phyloP scores from a whole-genome alignment of 2,888 invertebrate species.

The Hydrotaea cyrtoneurina region DNA sequence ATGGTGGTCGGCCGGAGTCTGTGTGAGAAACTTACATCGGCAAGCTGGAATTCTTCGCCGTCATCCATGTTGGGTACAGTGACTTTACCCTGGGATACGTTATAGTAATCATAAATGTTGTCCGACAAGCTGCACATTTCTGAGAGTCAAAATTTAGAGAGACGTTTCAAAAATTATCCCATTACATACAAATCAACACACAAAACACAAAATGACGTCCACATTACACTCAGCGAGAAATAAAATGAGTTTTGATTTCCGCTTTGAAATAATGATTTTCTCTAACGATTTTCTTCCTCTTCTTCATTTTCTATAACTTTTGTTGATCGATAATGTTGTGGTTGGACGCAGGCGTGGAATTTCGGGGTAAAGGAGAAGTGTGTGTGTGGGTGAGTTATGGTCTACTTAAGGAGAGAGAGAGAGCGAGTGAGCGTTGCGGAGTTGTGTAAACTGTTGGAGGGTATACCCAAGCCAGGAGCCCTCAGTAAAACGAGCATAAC shows the following conservation, averaged over 20 bases:
- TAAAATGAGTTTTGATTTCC: slow-evolving; percentile 31
- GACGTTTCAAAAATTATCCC: slow-evolving; percentile 68
- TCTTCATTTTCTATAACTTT: not conserved
- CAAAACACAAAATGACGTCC: slow-evolving; percentile 32
- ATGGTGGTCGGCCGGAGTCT: slow-evolving; percentile 37
- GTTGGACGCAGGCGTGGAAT: no score
- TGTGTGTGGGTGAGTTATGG: not conserved
- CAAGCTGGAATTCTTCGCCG: slow-evolving; percentile 92
- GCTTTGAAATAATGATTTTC: not conserved
- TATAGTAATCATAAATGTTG: slow-evolving; percentile 95
- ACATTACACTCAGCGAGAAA: slow-evolving; percentile 30
- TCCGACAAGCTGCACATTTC: slow-evolving; percentile 90
- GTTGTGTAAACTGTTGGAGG: not conserved
- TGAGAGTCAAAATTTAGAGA: slow-evolving; percentile 80
- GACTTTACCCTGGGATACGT: slow-evolving; percentile 98
- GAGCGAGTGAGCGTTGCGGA: not conserved
- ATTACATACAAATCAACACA: slow-evolving; percentile 30
- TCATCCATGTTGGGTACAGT: slow-evolving; percentile 98
- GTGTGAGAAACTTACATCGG: slow-evolving; percentile 89
- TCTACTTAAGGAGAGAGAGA: not conserved
- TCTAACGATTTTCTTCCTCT: not conserved
- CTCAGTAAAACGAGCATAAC: slow-evolving; percentile 68
- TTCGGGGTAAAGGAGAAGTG: not conserved
- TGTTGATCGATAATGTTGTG: not conserved
- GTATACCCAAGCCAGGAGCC: slow-evolving; percentile 76